Conservation (phyloP, 37 sponge, comb jelly and placozoan genomes). For the Amphimedon queenslandica region DNA sequence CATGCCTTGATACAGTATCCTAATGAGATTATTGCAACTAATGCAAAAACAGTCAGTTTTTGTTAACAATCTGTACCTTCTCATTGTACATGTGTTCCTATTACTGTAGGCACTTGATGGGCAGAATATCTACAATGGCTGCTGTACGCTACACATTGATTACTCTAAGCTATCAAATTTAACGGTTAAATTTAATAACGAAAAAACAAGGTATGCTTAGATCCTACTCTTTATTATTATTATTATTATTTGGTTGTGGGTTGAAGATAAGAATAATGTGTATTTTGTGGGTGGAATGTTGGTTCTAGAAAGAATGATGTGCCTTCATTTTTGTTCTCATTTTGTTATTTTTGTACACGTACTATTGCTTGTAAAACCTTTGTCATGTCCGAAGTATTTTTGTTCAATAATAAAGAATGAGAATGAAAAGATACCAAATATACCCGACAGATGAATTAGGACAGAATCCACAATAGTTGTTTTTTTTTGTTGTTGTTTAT, state of each 20-base stretch:
- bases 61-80: background rate
- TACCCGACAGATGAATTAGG: too few species aligned
- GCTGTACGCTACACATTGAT: slow-evolving; percentile 86
- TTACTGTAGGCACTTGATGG: slow-evolving; percentile 75
- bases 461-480: background rate
- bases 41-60: slow-evolving; percentile 64
- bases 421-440: too few species aligned
- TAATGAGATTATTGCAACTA: slow-evolving; percentile 36
- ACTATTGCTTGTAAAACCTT: too few species aligned
- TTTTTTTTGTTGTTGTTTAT: too few species aligned
- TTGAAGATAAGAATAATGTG: too few species aligned
- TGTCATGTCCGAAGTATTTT: too few species aligned
- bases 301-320: too few species aligned
- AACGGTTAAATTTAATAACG: slow-evolving; percentile 84
- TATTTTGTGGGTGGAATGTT: too few species aligned
- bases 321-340: too few species aligned
- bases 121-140: slow-evolving; percentile 92
- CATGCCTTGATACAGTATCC: slow-evolving; percentile 76
- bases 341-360: too few species aligned
- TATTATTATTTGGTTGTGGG: background rate
- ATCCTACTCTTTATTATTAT: background rate
- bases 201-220: slow-evolving; percentile 75
- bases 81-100: background rate
- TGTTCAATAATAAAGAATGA: too few species aligned
- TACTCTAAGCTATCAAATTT: slow-evolving; percentile 79